Evolutionary conservation across 1,140 invertebrate species (phyloP).

Genomic region (Drosophila ogumai): DNA sequence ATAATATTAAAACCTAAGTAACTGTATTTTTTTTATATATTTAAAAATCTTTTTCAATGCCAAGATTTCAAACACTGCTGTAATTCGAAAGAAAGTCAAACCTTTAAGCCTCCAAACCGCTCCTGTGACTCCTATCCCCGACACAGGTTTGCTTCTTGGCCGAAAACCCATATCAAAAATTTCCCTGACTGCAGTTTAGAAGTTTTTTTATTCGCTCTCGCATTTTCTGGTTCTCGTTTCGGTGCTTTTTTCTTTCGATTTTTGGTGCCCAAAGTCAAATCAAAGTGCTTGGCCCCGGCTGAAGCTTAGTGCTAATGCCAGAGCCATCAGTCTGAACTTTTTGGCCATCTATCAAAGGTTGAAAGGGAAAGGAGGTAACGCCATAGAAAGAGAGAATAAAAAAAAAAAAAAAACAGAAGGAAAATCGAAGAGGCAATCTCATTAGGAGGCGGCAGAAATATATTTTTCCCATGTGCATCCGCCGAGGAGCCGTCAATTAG

Average conservation of each 20-base stretch:
- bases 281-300: constrained; percentile 66
- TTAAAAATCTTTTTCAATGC: fast-evolving
- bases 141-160: constrained; percentile 28
- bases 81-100: neutral
- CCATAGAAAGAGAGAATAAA: neutral
- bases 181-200: constrained; percentile 63
- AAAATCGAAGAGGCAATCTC: constrained; percentile 45
- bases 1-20: neutral
- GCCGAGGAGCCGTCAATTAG: constrained; percentile 59
- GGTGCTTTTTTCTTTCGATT: neutral
- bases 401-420: constrained; percentile 3
- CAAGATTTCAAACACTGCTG: neutral
- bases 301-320: constrained; percentile 56
- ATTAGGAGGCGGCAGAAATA: constrained; percentile 45
- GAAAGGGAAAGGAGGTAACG: constrained; percentile 15
- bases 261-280: constrained; percentile 71
- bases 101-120: constrained; percentile 32
- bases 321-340: constrained; percentile 61
- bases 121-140: constrained; percentile 35
- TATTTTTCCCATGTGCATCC: constrained; percentile 47
- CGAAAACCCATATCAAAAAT: constrained; percentile 70
- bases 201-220: constrained; percentile 57
- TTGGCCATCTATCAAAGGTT: constrained; percentile 63
- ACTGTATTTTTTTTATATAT: neutral
- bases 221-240: constrained; percentile 20